A percentile compares a stretch with the other conserved stretches of the same genome.
Conservation (phyloP, 2,113 vertebrate genomes). For the Coryphaenoides rupestris region DNA sequence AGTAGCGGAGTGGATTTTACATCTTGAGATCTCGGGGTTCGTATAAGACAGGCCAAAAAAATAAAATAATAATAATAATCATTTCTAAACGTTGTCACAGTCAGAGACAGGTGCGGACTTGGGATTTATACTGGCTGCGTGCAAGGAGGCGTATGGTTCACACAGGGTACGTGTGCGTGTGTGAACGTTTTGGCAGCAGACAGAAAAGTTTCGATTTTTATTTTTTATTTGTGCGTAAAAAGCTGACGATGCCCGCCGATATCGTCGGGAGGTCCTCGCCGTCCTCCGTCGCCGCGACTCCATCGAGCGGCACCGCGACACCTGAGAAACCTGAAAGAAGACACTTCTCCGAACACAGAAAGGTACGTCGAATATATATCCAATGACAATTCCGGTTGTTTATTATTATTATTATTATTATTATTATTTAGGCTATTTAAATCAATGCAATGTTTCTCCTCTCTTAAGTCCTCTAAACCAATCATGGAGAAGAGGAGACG, state of each 20-base stretch:
- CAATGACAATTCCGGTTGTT: background rate
- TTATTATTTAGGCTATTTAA: background rate
- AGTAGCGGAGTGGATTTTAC: background rate
- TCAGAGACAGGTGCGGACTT: too few species aligned
- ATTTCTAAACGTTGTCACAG: too few species aligned
- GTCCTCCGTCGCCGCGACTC: slow-evolving; percentile 77
- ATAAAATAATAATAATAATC: too few species aligned
- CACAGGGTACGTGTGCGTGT: too few species aligned
- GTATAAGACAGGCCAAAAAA: too few species aligned
- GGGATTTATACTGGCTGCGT: too few species aligned
- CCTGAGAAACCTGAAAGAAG: slow-evolving; percentile 84
- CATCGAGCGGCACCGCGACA: slow-evolving; percentile 72
- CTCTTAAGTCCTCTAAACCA: slow-evolving; percentile 82
- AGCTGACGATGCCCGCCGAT: slow-evolving; percentile 83
- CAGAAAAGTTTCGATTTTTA: too few species aligned
- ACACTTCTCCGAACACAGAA: slow-evolving; percentile 79
- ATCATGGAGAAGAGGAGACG: slow-evolving; percentile 90
- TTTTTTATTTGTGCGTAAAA: too few species aligned
- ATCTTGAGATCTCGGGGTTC: too few species aligned
- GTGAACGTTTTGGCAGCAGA: too few species aligned
- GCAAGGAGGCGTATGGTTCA: too few species aligned
- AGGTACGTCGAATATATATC: slow-evolving; percentile 67
- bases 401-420: background rate
- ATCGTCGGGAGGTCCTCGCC: slow-evolving; percentile 80
- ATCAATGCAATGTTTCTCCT: background rate